Percentiles rank a stretch among this genome's conserved stretches.
phyloP scores from a whole-genome alignment of 1,140 invertebrate species.

The Parapsyche elsis region DNA sequence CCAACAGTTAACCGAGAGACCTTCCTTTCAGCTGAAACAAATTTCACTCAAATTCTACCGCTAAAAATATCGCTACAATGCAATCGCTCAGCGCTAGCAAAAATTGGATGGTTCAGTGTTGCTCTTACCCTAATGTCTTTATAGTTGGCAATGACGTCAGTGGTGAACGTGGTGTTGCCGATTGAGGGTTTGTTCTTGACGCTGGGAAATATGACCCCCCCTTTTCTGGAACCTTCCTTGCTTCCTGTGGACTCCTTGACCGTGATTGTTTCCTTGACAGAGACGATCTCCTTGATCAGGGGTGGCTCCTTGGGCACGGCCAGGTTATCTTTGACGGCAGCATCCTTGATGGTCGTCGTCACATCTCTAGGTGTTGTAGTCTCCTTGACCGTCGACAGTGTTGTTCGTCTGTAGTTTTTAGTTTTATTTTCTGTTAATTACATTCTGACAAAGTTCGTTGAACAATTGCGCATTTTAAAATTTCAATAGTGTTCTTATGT shows the following conservation, averaged over 20 bases:
- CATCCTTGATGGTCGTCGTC: not conserved
- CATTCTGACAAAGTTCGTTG: too few relatives aligned
- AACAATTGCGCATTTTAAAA: too few relatives aligned
- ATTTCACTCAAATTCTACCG: too few relatives aligned
- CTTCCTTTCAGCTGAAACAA: too few relatives aligned
- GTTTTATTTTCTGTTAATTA: not conserved
- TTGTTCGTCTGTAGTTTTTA: not conserved
- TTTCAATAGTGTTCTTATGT: too few relatives aligned
- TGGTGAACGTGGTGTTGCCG: slow-evolving; percentile 83
- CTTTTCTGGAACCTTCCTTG: slow-evolving; percentile 58
- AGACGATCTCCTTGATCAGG: slow-evolving; percentile 13
- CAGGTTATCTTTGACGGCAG: not conserved
- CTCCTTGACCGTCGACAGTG: not conserved
- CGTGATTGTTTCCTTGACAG: slow-evolving; percentile 20
- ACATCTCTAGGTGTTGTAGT: not conserved
- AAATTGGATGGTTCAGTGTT: not conserved
- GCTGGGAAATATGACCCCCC: slow-evolving; percentile 88
- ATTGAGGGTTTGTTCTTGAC: slow-evolving; percentile 89
- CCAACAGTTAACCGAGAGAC: too few relatives aligned
- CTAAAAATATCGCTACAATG: not conserved
- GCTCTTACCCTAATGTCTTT: slow-evolving; percentile 85
- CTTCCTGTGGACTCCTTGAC: slow-evolving; percentile 20
- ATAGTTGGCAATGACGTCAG: slow-evolving; percentile 76
- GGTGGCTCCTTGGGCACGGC: not conserved
- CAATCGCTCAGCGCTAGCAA: slow-evolving; percentile 4